Evolutionary conservation across 2,113 vertebrate species (phyloP).

Genomic region (Oriolus oriolus): DNA sequence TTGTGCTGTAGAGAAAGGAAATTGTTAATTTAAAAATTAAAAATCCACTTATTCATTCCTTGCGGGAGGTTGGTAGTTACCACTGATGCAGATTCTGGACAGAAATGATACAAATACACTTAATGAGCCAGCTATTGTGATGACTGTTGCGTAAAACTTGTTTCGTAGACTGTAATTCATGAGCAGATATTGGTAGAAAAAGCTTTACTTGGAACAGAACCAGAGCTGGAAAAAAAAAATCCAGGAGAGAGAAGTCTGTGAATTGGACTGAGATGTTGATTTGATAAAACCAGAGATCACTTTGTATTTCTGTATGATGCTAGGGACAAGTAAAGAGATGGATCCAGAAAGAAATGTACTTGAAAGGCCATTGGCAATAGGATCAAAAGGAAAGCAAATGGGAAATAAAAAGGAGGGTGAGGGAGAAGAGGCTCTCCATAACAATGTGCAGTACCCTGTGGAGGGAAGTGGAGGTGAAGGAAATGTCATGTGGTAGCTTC

Average conservation of each 20-base stretch:
- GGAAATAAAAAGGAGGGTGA: not conserved
- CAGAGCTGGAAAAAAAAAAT: not conserved
- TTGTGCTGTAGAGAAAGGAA: not conserved
- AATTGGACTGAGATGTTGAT: not conserved
- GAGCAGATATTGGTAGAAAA: not conserved
- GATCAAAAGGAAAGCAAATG: not conserved
- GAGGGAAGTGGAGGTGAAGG: not conserved
- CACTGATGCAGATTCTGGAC: not conserved
- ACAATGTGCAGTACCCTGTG: not conserved
- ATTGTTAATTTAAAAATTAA: not conserved
- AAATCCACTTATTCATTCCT: not conserved
- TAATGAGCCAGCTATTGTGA: not conserved
- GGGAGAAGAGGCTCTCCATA: accelerated
- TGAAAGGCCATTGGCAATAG: not conserved
- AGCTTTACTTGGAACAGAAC: not conserved
- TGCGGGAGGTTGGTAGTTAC: not conserved
- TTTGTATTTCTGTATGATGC: not conserved
- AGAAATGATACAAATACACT: not conserved
- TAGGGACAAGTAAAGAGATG: not conserved
- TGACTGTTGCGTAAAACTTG: not conserved
- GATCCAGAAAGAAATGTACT: not conserved
- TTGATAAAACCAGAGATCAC: not conserved
- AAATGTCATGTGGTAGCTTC: not conserved
- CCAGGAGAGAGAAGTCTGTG: not conserved
- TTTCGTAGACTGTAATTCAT: not conserved